Conservation (phyloP, 2,797 vertebrate species). For the Erethizon dorsatum region DNA sequence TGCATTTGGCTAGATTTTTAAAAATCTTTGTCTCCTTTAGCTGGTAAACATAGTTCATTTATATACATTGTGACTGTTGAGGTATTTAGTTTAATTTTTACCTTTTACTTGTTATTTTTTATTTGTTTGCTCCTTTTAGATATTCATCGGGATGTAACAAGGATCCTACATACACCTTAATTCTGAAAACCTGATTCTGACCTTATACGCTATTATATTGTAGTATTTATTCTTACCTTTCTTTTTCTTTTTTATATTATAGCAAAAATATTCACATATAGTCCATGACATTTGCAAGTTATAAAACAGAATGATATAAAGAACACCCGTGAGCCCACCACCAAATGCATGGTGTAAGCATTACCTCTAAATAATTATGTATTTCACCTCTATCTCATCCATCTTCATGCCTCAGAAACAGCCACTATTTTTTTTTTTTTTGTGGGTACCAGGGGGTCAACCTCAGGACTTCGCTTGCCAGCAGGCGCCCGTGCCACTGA, state of each 20-base stretch:
- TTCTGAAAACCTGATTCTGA: not conserved
- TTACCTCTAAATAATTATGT: not conserved
- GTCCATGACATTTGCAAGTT: not conserved
- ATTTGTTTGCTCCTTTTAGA: not conserved
- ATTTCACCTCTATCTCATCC: not conserved
- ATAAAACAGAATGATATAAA: not conserved
- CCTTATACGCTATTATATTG: not conserved
- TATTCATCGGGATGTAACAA: not conserved
- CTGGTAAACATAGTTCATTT: not conserved
- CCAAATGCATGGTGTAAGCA: not conserved
- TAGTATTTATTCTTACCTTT: not conserved
- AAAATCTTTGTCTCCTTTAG: not conserved
- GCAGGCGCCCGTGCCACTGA: no score
- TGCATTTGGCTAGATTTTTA: not conserved
- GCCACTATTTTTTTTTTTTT: not conserved
- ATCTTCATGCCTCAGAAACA: not conserved
- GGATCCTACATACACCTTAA: not conserved
- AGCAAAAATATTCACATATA: not conserved
- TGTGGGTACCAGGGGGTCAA: no score
- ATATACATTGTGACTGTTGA: not conserved
- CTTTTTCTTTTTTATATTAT: constrained; percentile 27
- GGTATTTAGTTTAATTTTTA: constrained; percentile 42
- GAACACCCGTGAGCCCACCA: not conserved
- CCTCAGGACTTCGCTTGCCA: no score
- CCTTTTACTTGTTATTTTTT: not conserved